These are phyloP conservation scores for Octodonta nipae DNA, from an alignment of 2,888 invertebrate genomes.

Conservation along the genomic window DNA sequence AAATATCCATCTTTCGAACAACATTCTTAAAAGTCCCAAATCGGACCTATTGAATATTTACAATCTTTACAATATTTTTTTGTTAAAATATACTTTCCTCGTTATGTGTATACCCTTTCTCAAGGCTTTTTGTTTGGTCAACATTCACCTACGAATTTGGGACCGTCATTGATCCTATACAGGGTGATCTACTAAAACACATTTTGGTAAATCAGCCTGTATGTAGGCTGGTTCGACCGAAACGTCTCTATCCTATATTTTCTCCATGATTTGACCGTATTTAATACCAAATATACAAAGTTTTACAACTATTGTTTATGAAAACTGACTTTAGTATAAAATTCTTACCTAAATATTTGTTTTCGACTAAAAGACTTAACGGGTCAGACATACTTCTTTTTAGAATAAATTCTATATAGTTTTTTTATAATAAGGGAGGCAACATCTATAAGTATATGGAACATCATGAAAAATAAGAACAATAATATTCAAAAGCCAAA, in stretches of 20 bases:
- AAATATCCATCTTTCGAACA: constrained; percentile 20
- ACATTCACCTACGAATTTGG: not conserved
- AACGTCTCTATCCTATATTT: no score
- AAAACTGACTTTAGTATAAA: constrained; percentile 22
- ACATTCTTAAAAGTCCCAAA: constrained; percentile 25
- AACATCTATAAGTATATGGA: constrained; percentile 22
- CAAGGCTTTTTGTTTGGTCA: not conserved
- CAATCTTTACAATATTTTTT: constrained; percentile 18
- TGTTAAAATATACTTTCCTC: constrained; percentile 20
- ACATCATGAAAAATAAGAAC: constrained; percentile 14
- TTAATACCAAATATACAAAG: constrained; percentile 6
- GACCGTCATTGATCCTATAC: not conserved
- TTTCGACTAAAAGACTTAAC: constrained; percentile 20
- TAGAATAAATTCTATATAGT: constrained; percentile 22
- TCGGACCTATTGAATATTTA: constrained; percentile 21
- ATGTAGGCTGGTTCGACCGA: no score
- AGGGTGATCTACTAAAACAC: no score
- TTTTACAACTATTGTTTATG: constrained; percentile 16
- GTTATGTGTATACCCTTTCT: constrained; percentile 16
- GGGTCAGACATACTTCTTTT: constrained; percentile 15
- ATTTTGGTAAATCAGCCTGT: no score
- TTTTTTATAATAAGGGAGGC: constrained; percentile 22
- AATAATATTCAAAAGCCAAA: constrained; percentile 11
- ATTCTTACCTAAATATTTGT: constrained; percentile 20
- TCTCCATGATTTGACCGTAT: constrained; percentile 1